Evolutionary conservation across 2,888 invertebrate species (phyloP), one percentile per base, ranked within the genome.

Genomic region (Drosophila barbarae): DNA sequence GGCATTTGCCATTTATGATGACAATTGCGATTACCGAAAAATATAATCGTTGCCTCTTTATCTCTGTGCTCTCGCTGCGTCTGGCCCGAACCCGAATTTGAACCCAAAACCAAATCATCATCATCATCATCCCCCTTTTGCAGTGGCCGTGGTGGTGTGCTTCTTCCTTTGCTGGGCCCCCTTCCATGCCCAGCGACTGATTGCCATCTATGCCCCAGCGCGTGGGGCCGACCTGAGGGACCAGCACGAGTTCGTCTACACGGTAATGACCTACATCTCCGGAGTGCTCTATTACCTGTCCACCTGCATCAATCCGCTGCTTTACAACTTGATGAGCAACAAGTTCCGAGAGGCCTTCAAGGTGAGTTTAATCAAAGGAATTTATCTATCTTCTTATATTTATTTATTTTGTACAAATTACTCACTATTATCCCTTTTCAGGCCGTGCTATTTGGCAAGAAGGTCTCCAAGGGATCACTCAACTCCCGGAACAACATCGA

Each of bases 241-340:
- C 53, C 79, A 87, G 71, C 84, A 87, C 57, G 78, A 78, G 60
- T 64, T 84, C 32, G 72, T 89, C 51, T 89, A 89, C 55, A 86
- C 88, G 67, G 83, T 91, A 80, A 90, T 90, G 86, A 90, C 87
- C 60, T 95, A 97, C 88, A 91, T 94, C 36, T 97, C 96, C 1
- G 98, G 98, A 0, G 92, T 98, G 0, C 92, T 97, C 66, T 98
- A 98, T 91, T 98, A 96, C 90, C 89, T 97, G 76, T 97, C 97
- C 8, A 96, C 98, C 10, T 96, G 96, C 83, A 94, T 98, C 86
- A 98, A 98, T 89, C 98, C 98, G 0, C 92, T 98, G 70, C 92
- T 98, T 38, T 98, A 98, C 90, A 95, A 97, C 89, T 95, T 97
- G 56, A 96, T 98, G 97, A 97, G 97, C 10, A 93, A 96, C 88